These are phyloP conservation scores for Prietella phreatophila DNA, from an alignment of 2,113 vertebrate genomes.

Conservation along the genomic window DNA sequence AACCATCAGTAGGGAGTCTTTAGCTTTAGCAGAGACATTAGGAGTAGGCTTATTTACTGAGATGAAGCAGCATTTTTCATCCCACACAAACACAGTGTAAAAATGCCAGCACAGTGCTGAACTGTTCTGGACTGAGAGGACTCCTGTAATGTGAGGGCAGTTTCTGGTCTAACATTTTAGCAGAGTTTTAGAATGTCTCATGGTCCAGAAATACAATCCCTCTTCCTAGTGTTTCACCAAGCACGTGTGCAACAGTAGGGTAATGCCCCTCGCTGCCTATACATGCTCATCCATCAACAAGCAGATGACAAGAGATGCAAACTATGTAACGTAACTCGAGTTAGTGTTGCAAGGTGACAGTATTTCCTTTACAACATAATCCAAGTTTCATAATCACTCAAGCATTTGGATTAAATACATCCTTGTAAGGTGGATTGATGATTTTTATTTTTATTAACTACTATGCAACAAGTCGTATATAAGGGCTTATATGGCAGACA, in stretches of 20 bases:
- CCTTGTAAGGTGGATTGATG: no score
- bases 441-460: no score
- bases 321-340: neutral
- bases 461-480: neutral
- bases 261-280: neutral
- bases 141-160: neutral
- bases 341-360: neutral
- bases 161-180: neutral
- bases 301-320: neutral
- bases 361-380: neutral
- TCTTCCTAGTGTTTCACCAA: neutral
- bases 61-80: neutral
- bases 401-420: neutral
- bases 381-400: neutral
- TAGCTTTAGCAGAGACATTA: neutral
- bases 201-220: neutral
- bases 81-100: conserved; percentile 6
- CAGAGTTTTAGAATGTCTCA: conserved; percentile 7
- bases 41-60: neutral
- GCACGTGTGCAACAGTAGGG: neutral
- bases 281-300: neutral
- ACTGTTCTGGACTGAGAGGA: neutral
- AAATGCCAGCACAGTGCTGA: no score
- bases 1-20: neutral
- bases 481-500: neutral